Base-by-base conservation (phyloP, 2,797 vertebrate genomes). In the Leptatherina wallacei region DNA sequence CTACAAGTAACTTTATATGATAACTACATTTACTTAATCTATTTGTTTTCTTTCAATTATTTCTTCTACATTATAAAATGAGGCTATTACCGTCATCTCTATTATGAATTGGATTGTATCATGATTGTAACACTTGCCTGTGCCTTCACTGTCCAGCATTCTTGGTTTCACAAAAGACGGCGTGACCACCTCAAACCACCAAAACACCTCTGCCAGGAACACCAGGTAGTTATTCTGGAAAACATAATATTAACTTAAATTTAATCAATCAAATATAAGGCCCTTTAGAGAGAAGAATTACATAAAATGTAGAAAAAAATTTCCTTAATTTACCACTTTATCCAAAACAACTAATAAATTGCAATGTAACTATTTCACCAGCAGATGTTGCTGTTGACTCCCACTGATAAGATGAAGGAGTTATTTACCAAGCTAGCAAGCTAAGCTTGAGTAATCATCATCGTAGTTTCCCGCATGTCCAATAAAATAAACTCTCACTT, bases 131-230 rank as follows among this genome's bases (percentile, higher is more conserved):
- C 16, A 83, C 85, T 85, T 84, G 75, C 91, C 91, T 85, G 75
- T 84, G 85, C 81, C 86, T 88, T 95, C 93, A 18, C 58, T 73
- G 20, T 90, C 90, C 77, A 96, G 89, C 64, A 91, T 89, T 75
- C 95, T 95, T 56, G 97, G 97, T n/a, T 96, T 96, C 63, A 99
- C 97, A 89, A 99, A 99, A 0, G 96, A 95, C 0, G 98, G 98
- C 88, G 98, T 99, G 71, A 97, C 96, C 18, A 97, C 96, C 92
- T 99, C 98, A 81, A 99, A 98, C 97, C 97, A 99, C 95, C 95
- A 96, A 89, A 99, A 99, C 75, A 99, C 93, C 85, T 99, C 98
- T 70, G 98, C 98, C 96, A 99, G 95, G 89, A 99, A 99, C 78
- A 96, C 98, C 94, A 99, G 94, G 91, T 97, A 99, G 91, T 99